These are phyloP conservation scores for Eucidaris tribuloides DNA, from an alignment of 35 echinoderm and acorn worm species.

Conservation along the genomic window DNA sequence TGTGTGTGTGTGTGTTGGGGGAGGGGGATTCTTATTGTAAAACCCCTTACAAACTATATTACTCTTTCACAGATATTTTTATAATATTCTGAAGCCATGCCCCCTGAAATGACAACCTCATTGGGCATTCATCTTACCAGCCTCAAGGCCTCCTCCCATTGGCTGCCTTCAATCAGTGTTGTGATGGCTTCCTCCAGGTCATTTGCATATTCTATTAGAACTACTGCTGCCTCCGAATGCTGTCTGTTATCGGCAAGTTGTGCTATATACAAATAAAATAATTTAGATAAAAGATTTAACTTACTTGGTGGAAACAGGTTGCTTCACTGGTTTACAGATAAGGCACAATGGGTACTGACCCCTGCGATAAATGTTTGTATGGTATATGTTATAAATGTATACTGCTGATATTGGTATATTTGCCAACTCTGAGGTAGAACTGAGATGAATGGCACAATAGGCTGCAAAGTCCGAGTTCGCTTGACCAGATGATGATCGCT, in stretches of 20 bases:
- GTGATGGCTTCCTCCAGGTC: slow-evolving; percentile 85
- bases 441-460: too few species aligned
- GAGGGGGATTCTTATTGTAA: too few species aligned
- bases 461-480: too few species aligned
- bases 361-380: background rate
- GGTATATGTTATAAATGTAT: background rate
- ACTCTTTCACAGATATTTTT: too few species aligned
- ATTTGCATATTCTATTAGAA: slow-evolving; percentile 76
- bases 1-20: too few species aligned
- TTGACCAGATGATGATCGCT: too few species aligned
- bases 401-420: too few species aligned
- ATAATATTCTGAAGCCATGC: too few species aligned
- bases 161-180: slow-evolving; percentile 49
- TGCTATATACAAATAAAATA: background rate
- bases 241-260: slow-evolving; percentile 28
- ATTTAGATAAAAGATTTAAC: background rate
- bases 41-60: too few species aligned
- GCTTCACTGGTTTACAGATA: background rate
- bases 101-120: too few species aligned
- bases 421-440: too few species aligned
- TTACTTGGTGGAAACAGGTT: background rate
- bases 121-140: slow-evolving; percentile 79
- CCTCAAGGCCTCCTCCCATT: slow-evolving; percentile 86
- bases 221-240: slow-evolving; percentile 65
- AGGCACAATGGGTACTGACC: background rate